Percentiles rank a stretch among this genome's conserved stretches.
These are phyloP conservation scores for Drosophila pachea DNA, from an alignment of 1,140 invertebrate genomes.

Conservation along the genomic window DNA sequence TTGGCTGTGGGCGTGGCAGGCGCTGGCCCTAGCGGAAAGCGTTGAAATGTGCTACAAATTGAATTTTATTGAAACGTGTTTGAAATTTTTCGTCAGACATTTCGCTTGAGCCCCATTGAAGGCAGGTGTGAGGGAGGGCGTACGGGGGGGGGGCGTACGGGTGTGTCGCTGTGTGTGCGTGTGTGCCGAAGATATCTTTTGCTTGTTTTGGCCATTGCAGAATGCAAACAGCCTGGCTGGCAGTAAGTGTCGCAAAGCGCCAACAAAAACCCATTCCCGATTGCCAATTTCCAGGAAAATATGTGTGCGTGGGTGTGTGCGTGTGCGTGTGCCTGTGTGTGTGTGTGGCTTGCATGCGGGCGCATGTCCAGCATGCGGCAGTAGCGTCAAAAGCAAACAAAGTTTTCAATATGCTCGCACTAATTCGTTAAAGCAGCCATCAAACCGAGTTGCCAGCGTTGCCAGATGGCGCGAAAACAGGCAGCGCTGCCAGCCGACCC, in stretches of 20 bases:
- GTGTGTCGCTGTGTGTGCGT: conserved; percentile 12
- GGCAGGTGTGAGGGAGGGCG: conserved; percentile 4
- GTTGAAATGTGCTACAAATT: conserved; percentile 77
- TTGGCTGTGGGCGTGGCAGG: not conserved
- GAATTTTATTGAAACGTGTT: conserved; percentile 77
- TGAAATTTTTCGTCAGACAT: conserved; percentile 71
- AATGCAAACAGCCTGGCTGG: conserved; percentile 57
- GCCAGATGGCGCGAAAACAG: not conserved
- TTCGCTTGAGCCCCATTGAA: conserved; percentile 21
- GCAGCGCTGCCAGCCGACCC: conserved; percentile 22
- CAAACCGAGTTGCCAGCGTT: conserved; percentile 27
- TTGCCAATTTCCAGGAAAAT: conserved; percentile 42
- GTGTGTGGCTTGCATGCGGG: not conserved
- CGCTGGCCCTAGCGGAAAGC: conserved; percentile 59
- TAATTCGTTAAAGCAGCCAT: conserved; percentile 16
- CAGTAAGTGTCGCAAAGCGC: conserved; percentile 54
- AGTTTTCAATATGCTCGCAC: conserved; percentile 22
- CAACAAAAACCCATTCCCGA: conserved; percentile 47
- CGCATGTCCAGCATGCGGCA: conserved; percentile 9
- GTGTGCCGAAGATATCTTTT: conserved; percentile 30
- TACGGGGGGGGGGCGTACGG: not conserved
- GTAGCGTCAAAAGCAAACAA: conserved; percentile 12
- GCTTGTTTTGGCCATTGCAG: conserved; percentile 68
- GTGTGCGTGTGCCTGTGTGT: not conserved
- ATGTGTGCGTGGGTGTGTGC: not conserved